Conservation (phyloP, 2,113 vertebrate genomes). For the Sisor rabdophorus region DNA sequence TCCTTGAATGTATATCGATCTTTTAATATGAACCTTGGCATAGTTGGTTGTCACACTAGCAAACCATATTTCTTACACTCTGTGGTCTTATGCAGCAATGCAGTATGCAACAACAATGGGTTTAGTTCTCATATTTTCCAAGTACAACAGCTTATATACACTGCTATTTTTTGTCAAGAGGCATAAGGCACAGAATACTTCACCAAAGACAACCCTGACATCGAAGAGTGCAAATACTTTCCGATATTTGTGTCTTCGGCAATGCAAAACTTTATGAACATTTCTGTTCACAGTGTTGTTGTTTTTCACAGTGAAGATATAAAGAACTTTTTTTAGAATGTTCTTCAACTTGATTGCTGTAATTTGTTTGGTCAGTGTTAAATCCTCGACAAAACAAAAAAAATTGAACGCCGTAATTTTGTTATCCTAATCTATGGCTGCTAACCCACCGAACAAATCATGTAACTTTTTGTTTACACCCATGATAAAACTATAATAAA, state of each 20-base stretch:
- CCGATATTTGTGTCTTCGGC: neutral
- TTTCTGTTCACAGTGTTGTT: neutral
- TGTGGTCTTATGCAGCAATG: slow-evolving; percentile 27
- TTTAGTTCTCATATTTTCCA: neutral
- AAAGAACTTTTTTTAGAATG: slow-evolving; percentile 3
- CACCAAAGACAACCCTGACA: neutral
- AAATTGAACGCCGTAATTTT: too few relatives aligned
- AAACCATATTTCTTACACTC: slow-evolving; percentile 25
- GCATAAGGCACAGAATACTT: neutral
- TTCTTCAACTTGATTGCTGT: neutral
- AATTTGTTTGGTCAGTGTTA: neutral
- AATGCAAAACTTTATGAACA: neutral
- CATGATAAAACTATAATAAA: neutral
- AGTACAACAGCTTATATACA: neutral
- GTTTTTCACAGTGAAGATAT: neutral
- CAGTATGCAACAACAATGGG: slow-evolving; percentile 8
- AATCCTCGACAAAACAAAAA: neutral
- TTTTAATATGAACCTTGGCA: neutral
- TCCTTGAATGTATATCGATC: neutral
- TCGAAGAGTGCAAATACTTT: slow-evolving; percentile 23
- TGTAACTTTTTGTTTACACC: neutral
- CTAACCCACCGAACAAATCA: neutral
- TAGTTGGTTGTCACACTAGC: slow-evolving; percentile 12
- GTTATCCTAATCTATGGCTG: neutral
- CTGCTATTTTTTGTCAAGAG: too few relatives aligned